A percentile compares a stretch with the other conserved stretches of the same genome.
Conservation (phyloP, 2,797 vertebrate genomes). For the Nyctalus aviator region DNA sequence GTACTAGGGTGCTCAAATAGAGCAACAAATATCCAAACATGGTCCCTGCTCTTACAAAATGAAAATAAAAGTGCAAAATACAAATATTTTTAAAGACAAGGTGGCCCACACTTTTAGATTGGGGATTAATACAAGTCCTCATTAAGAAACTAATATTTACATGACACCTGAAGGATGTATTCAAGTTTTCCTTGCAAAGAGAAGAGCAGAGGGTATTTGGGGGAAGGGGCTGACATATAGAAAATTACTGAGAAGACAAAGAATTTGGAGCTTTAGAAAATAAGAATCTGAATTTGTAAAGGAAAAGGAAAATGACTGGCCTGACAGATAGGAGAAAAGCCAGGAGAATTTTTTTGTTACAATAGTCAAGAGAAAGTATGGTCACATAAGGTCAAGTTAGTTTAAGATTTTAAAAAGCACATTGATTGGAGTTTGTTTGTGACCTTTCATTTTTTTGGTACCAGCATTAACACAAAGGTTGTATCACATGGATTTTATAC, state of each 20-base stretch:
- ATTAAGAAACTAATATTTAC: neutral
- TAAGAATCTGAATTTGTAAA: neutral
- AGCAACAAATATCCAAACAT: neutral
- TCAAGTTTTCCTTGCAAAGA: neutral
- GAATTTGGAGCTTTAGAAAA: neutral
- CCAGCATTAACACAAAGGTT: neutral
- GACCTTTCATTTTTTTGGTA: neutral
- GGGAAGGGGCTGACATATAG: neutral
- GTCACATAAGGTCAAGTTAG: neutral
- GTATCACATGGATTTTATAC: neutral
- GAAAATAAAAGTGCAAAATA: neutral
- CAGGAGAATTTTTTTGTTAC: neutral
- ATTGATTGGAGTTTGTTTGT: neutral
- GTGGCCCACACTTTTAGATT: neutral
- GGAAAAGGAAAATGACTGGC: constrained; percentile 33
- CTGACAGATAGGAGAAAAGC: constrained; percentile 42
- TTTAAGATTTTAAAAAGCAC: neutral
- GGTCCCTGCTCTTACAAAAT: neutral
- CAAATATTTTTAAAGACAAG: neutral
- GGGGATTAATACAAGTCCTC: neutral
- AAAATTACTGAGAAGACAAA: neutral
- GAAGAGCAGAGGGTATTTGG: neutral
- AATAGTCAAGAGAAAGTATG: constrained; percentile 7
- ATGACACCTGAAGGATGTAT: neutral
- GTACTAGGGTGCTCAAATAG: neutral